These are phyloP conservation scores for Athrips mouffetella DNA, from an alignment of 2,888 invertebrate genomes.

Conservation along the genomic window DNA sequence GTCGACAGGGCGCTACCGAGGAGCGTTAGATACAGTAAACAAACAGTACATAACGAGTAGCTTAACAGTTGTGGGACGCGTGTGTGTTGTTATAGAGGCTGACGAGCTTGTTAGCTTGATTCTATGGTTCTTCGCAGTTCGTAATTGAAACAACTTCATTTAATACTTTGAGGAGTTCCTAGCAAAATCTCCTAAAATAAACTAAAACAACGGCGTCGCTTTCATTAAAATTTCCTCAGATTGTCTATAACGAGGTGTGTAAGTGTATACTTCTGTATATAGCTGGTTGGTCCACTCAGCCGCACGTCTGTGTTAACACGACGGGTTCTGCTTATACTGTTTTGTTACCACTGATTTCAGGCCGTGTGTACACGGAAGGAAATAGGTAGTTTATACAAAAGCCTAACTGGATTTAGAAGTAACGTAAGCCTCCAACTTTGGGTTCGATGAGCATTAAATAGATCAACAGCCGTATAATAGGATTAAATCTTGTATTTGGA, in stretches of 20 bases:
- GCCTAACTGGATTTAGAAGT: conserved; percentile 31
- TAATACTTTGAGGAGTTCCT: too few species aligned
- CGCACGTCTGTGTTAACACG: too few species aligned
- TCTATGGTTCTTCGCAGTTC: too few species aligned
- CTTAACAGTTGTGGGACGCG: background rate
- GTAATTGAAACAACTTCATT: too few species aligned
- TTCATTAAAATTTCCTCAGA: too few species aligned
- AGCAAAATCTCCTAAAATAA: too few species aligned
- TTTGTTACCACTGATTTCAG: too few species aligned
- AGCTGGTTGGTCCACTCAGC: too few species aligned
- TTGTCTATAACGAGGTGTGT: too few species aligned
- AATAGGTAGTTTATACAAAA: conserved; percentile 36
- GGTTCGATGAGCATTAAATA: background rate
- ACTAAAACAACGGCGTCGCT: too few species aligned
- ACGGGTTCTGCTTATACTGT: too few species aligned
- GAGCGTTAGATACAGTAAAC: conserved; percentile 16
- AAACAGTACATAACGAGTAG: conserved; percentile 6
- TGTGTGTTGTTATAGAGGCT: background rate
- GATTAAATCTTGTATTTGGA: background rate
- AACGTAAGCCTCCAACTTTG: conserved; percentile 28
- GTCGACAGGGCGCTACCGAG: conserved; percentile 34
- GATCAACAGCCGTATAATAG: conserved; percentile 3
- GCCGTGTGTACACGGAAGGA: conserved; percentile 43
- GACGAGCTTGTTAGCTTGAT: background rate
- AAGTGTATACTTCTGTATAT: too few species aligned